Percentiles rank a stretch among this genome's conserved stretches.
Conservation (phyloP, 2,113 vertebrate species). For the Osmerus mordax region DNA sequence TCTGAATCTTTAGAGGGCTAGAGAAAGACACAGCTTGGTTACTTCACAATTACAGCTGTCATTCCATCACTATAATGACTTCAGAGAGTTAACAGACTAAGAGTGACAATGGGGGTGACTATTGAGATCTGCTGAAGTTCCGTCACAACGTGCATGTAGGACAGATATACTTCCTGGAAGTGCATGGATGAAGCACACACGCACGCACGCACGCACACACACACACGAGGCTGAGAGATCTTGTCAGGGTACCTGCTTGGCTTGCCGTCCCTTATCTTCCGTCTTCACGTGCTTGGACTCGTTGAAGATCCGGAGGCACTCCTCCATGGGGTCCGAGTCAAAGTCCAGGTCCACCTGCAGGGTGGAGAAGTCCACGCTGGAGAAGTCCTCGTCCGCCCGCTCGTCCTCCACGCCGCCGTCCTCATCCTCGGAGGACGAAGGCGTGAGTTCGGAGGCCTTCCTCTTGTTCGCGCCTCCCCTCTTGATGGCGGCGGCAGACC, state of each 20-base stretch:
- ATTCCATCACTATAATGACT: not conserved
- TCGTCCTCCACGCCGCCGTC: slow-evolving; percentile 24
- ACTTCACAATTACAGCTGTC: not conserved
- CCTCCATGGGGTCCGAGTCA: slow-evolving; percentile 93
- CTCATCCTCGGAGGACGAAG: slow-evolving; percentile 66
- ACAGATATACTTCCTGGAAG: no score
- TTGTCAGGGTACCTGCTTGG: slow-evolving; percentile 79
- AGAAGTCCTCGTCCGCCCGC: slow-evolving; percentile 26
- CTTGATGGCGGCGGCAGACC: slow-evolving; percentile 60
- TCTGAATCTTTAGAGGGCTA: slow-evolving; percentile 67
- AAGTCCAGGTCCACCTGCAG: slow-evolving; percentile 87
- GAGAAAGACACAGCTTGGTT: slow-evolving; percentile 21
- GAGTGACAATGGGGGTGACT: not conserved
- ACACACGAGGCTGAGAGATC: not conserved
- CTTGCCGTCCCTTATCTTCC: slow-evolving; percentile 90
- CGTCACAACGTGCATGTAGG: no score
- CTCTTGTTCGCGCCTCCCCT: slow-evolving; percentile 59
- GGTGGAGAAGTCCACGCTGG: slow-evolving; percentile 70
- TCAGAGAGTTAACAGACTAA: not conserved
- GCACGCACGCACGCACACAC: no score
- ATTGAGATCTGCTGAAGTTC: no score
- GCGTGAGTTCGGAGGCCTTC: slow-evolving; percentile 46
- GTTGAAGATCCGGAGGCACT: slow-evolving; percentile 94
- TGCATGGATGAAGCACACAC: no score
- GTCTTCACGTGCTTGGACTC: slow-evolving; percentile 91